Percentiles rank a stretch among this genome's conserved stretches.
Evolutionary conservation across 2,888 invertebrate species (phyloP).

Genomic region (Urechis unicinctus): DNA sequence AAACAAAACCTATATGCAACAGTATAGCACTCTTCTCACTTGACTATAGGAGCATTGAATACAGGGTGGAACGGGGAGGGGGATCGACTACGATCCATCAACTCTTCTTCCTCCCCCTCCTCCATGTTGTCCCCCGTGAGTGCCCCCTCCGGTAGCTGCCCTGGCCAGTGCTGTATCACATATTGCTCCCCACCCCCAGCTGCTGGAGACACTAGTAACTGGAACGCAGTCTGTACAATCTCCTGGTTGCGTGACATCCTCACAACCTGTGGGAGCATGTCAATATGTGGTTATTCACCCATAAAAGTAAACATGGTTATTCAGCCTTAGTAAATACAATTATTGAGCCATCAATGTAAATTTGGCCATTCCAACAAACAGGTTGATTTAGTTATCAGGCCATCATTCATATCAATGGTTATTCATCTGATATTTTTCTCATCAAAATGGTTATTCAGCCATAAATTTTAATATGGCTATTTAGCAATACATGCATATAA

Average conservation of each 20-base stretch:
- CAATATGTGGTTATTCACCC: background rate
- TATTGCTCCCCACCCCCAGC: background rate
- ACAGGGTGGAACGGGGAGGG: constrained; percentile 14
- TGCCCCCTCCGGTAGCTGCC: background rate
- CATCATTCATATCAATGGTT: no score
- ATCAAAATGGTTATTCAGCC: no score
- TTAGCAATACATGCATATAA: no score
- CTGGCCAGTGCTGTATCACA: background rate
- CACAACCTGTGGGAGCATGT: background rate
- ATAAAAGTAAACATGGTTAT: no score
- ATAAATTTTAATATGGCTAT: no score
- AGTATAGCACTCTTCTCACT: constrained; percentile 8
- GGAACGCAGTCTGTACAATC: background rate
- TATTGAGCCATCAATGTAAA: no score
- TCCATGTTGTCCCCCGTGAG: constrained; percentile 1
- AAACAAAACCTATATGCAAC: background rate
- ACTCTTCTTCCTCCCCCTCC: constrained; percentile 16
- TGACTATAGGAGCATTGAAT: constrained; percentile 16
- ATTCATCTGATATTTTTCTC: no score
- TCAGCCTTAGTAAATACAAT: no score
- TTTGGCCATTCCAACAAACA: no score
- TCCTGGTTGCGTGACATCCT: background rate
- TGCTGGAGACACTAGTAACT: background rate
- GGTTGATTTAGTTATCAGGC: no score
- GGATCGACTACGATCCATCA: constrained; percentile 15